Base-by-base conservation (phyloP, 2,888 invertebrate genomes). In the Bedellia somnulentella region DNA sequence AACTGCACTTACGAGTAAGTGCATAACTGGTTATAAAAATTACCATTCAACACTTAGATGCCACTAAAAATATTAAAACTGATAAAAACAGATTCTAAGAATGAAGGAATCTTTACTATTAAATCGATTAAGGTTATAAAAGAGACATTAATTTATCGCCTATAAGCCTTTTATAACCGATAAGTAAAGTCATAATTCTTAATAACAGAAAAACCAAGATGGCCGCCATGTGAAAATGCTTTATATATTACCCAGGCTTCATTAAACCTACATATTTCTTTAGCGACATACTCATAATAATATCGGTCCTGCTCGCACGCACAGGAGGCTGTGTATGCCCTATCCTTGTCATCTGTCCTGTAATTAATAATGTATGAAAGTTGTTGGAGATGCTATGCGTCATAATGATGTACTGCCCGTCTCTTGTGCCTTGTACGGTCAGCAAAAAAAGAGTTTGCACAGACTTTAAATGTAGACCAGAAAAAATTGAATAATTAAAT, bases 361-460 rank as follows among this genome's bases (percentile, higher is more conserved):
- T 61, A 62, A 66, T 66, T 66, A 66, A 64, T 66, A 63, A 66
- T 63, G 60, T 58, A 66, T 63, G 61, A 62, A 60, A 55, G 52
- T 57, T 50, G 47, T 32, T 44, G 51, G 52, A 54, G 55, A 49
- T 45, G 49, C 58, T 44, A 57, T 63, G 53, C 49, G 56, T 62
- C 63, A 64, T 64, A 55, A 52, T 58, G 64, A 36, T 18, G 22
- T 29, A 29, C 29, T 14, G 29, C 14, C n/a, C 22, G 12, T n/a
- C 15, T 15, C 17, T 27, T 27, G 17, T 13, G 10, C 29, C 26
- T 10, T 21, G 29, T 22, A 29, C 22, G 22, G 29, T 22, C 10
- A 29, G 22, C 29, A 29, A 13, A 21, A 21, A 21, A 29, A 21
- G 14, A n/a, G n/a, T n/a, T n/a, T n/a, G n/a, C n/a, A n/a, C n/a